Conservation (phyloP, 2,113 vertebrate genomes). For the Gambusia affinis region DNA sequence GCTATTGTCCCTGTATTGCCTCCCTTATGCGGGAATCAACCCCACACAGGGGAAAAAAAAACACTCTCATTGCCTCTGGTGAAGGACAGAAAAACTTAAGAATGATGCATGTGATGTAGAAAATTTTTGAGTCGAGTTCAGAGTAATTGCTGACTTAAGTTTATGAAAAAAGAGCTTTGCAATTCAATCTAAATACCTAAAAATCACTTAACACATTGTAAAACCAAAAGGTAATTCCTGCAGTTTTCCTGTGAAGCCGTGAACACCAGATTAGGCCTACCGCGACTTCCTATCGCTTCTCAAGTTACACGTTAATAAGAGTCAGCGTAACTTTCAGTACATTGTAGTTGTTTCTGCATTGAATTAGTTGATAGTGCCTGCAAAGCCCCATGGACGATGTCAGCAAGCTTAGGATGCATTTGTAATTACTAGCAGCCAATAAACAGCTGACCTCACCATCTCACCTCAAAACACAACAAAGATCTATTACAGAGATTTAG, state of each 20-base stretch:
- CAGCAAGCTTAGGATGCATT: conserved; percentile 69
- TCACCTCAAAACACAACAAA: conserved; percentile 69
- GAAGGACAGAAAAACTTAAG: conserved; percentile 53
- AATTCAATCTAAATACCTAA: background rate
- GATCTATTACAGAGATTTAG: conserved; percentile 79
- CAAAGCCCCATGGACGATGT: conserved; percentile 62
- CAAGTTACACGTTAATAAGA: conserved; percentile 19
- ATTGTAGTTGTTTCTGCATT: conserved; percentile 45
- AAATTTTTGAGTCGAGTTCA: background rate
- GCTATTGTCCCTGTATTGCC: conserved; percentile 67
- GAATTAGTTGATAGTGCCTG: conserved; percentile 55
- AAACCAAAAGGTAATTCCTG: background rate
- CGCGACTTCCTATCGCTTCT: conserved; percentile 31
- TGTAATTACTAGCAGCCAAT: conserved; percentile 77
- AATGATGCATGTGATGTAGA: conserved; percentile 42
- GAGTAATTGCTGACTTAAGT: conserved; percentile 17
- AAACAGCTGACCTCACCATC: conserved; percentile 72
- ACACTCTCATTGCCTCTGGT: conserved; percentile 40
- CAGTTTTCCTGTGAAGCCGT: conserved; percentile 8
- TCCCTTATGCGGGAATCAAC: conserved; percentile 40
- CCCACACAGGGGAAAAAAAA: conserved; percentile 32
- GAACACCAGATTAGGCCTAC: conserved; percentile 23
- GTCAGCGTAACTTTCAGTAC: conserved; percentile 45
- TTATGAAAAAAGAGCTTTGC: background rate
- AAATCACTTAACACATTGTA: conserved; percentile 2